A percentile compares a stretch with the other conserved stretches of the same genome.
These are phyloP conservation scores for Sesamia inferens DNA, from an alignment of 2,888 invertebrate species.

Conservation along the genomic window DNA sequence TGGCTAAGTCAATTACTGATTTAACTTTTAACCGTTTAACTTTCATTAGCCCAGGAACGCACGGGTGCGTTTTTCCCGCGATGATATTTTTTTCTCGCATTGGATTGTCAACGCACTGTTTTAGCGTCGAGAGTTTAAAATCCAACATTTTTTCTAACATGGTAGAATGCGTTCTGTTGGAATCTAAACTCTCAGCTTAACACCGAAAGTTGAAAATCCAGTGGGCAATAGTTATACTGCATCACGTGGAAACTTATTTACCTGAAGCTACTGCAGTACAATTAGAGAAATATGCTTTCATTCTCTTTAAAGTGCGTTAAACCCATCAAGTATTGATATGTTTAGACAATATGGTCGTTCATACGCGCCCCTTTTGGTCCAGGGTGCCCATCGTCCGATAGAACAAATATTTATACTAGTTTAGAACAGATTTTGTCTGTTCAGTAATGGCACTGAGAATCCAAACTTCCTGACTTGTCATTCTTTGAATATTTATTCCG, in stretches of 20 bases:
- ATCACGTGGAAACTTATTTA: conserved; percentile 29
- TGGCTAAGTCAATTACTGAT: conserved; percentile 17
- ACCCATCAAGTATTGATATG: conserved; percentile 35
- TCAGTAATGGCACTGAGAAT: conserved; percentile 5
- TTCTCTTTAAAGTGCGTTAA: conserved; percentile 27
- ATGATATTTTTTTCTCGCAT: not conserved
- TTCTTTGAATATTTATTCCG: not conserved
- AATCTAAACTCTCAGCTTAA: not conserved
- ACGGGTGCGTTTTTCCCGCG: not conserved
- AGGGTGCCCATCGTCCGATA: conserved; percentile 6
- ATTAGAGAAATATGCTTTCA: conserved; percentile 29
- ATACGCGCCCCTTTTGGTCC: conserved; percentile 19
- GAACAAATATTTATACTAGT: conserved; percentile 50
- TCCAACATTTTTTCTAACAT: not conserved
- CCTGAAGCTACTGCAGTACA: conserved; percentile 9
- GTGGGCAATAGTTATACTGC: not conserved
- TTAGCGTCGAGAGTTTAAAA: not conserved
- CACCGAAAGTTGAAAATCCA: not conserved
- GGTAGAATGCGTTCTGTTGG: not conserved
- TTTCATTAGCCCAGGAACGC: conserved; percentile 24
- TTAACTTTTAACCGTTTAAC: conserved; percentile 15
- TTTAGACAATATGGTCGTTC: conserved; percentile 36
- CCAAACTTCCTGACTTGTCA: conserved; percentile 2
- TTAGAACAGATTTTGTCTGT: conserved; percentile 13
- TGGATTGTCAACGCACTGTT: not conserved